Percentiles rank a stretch among this genome's conserved stretches.
These are phyloP conservation scores for Nycticebus coucang DNA, from an alignment of 2,113 vertebrate species.

Conservation along the genomic window DNA sequence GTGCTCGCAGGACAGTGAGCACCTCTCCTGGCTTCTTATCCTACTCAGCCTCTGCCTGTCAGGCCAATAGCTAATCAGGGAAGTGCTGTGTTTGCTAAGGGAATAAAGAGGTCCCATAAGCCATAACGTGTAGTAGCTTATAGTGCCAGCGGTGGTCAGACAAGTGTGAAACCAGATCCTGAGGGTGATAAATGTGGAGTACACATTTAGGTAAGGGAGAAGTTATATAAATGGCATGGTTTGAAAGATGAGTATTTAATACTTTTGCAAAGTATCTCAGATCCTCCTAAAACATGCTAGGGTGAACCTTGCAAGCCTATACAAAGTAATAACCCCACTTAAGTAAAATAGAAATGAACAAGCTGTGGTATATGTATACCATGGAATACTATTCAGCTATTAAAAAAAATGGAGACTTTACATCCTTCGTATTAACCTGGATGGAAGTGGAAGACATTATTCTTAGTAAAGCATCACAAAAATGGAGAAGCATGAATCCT, in stretches of 20 bases:
- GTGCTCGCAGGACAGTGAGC: not conserved
- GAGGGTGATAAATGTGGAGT: not conserved
- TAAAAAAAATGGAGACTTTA: too few relatives aligned
- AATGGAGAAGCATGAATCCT: too few relatives aligned
- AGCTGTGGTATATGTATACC: too few relatives aligned
- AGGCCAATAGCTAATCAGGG: accelerated
- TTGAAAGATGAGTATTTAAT: not conserved
- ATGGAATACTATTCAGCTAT: too few relatives aligned
- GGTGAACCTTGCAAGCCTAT: not conserved
- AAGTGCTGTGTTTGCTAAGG: not conserved
- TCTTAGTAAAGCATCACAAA: too few relatives aligned
- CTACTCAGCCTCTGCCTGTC: not conserved
- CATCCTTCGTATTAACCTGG: too few relatives aligned
- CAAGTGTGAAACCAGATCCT: accelerated
- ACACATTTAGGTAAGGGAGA: not conserved
- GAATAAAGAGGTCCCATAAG: accelerated
- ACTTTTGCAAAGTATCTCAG: not conserved
- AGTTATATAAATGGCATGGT: not conserved
- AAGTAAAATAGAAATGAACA: not conserved
- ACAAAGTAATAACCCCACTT: not conserved
- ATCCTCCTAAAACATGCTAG: not conserved
- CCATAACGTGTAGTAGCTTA: too few relatives aligned
- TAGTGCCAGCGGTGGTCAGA: accelerated
- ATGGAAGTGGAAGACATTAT: too few relatives aligned
- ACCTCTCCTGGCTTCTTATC: too few relatives aligned